Evolutionary conservation across 2,888 invertebrate species (phyloP).

Genomic region (Agrochola macilenta): DNA sequence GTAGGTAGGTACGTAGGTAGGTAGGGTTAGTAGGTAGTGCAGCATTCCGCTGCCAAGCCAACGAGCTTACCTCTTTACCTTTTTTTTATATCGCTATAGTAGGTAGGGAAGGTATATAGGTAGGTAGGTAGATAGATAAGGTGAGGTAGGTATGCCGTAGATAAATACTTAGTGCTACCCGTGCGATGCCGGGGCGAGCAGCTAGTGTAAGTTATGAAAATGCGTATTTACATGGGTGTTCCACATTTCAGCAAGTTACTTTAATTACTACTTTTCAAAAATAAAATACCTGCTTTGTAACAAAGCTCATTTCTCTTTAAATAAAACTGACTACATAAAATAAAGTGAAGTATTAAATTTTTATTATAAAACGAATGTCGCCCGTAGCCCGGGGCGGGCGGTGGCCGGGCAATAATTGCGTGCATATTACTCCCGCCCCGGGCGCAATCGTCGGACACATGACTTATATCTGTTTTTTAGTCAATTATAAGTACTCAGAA

Average conservation of each 20-base stretch:
- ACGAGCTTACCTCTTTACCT: too few species aligned
- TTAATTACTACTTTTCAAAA: neutral
- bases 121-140: too few species aligned
- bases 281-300: neutral
- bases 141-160: too few species aligned
- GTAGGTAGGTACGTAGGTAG: too few species aligned
- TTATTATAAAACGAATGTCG: slow-evolving; percentile 60
- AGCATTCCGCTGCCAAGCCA: too few species aligned
- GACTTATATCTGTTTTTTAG: slow-evolving; percentile 62
- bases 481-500: slow-evolving; percentile 44
- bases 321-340: slow-evolving; percentile 44
- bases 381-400: slow-evolving; percentile 58
- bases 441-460: slow-evolving; percentile 55
- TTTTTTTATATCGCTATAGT: too few species aligned
- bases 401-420: slow-evolving; percentile 63
- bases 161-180: too few species aligned
- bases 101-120: too few species aligned
- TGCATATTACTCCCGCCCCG: slow-evolving; percentile 60
- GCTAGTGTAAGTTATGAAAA: neutral
- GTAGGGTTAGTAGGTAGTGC: too few species aligned
- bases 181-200: too few species aligned
- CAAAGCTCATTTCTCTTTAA: slow-evolving; percentile 10
- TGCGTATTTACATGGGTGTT: neutral
- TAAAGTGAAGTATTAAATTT: slow-evolving; percentile 49
- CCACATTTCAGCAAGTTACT: neutral